phyloP scores from a whole-genome alignment of 2,888 invertebrate species.

The Tachina grossa region DNA sequence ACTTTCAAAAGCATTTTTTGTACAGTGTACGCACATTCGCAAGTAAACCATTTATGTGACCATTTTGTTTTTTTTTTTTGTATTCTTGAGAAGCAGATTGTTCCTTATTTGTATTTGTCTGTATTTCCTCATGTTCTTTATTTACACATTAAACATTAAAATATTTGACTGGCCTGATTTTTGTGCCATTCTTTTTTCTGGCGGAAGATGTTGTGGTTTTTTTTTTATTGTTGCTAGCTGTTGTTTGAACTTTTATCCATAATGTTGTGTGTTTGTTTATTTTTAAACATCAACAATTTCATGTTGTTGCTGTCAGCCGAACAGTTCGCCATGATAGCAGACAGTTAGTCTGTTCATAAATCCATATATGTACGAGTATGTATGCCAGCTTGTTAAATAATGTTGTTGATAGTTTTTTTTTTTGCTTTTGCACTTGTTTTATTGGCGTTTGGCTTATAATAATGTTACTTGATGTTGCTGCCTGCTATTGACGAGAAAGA shows the following conservation, averaged over 20 bases:
- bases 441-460: conserved; percentile 27
- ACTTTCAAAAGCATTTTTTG: no score
- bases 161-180: conserved; percentile 48
- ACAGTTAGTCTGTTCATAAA: conserved; percentile 4
- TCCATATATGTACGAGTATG: not conserved
- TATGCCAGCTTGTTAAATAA: conserved; percentile 16
- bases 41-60: conserved; percentile 15
- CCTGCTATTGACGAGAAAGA: conserved; percentile 21
- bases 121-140: conserved; percentile 47
- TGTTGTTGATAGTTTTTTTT: conserved; percentile 41
- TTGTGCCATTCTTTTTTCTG: not conserved
- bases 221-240: not conserved
- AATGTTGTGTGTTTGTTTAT: conserved; percentile 28
- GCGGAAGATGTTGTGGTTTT: not conserved
- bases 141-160: conserved; percentile 59
- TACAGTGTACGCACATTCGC: not conserved
- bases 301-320: conserved; percentile 52
- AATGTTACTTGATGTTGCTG: conserved; percentile 42
- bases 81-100: not conserved
- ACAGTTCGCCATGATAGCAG: not conserved
- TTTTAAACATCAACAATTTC: conserved; percentile 50
- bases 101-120: conserved; percentile 23
- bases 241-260: conserved; percentile 43
- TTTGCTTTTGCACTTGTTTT: conserved; percentile 34
- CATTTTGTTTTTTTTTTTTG: conserved; percentile 18